Evolutionary conservation across 2,888 invertebrate genomes (phyloP), one percentile per base, ranked within the genome.

Genomic region (Lycia hirtaria): DNA sequence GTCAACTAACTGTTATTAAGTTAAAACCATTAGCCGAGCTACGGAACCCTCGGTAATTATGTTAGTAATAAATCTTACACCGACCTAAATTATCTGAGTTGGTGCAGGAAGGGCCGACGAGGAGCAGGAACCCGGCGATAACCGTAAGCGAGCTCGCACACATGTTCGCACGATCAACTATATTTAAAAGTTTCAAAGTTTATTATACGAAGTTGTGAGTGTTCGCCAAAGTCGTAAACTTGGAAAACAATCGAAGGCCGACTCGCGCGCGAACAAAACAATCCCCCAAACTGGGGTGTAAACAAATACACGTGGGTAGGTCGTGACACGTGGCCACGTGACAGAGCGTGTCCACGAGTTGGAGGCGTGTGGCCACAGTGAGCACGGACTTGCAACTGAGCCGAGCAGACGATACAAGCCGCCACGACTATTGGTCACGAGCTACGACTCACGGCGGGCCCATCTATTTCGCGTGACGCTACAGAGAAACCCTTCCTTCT

Each of bases 381-480:
- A 83, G 81, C 83, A 80, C 90, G 85, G 80, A 83, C 85, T 85
- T 83, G 78, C 82, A 78, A 87, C 87, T 70, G 69, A 71, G 88
- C 87, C 83, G 80, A 77, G 71, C 74, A 74, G 73, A 71, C 79
- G 80, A 78, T 78, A 80, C 81, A 80, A 81, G 80, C 85, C 87
- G 84, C 83, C 78, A 79, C 86, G 84, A 83, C 86, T 83, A 84
- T 83, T 87, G 89, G 88, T 85, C 89, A 88, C 85, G 83, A 73
- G 87, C 85, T 85, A 88, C 85, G 83, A 74, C 80, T 82, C 84
- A 81, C 81, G 81, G 84, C 82, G 71, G 80, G 82, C 83, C 87
- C 90, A 90, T 90, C 90, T 90, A 91, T 91, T 89, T 83, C 74
- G 77, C 81, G 79, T 88, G 89, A 90, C 90, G 86, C 87, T 87